phyloP scores from a whole-genome alignment of 2,797 vertebrate genomes.

The Liparis tanakae region DNA sequence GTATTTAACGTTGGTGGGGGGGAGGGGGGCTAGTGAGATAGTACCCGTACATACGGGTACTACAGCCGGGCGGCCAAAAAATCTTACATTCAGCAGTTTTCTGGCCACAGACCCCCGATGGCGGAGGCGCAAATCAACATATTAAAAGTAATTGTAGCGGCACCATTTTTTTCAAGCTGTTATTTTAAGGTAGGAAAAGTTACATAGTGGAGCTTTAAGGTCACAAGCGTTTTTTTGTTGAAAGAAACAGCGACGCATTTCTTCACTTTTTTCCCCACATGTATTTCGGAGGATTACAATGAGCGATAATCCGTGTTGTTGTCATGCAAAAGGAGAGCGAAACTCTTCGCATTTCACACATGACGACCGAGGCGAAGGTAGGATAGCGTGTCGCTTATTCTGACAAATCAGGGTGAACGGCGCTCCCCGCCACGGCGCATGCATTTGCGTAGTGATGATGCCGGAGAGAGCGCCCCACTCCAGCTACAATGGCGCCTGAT shows the following conservation, averaged over 20 bases:
- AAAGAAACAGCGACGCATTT: background rate
- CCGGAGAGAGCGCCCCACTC: slow-evolving; percentile 70
- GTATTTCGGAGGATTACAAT: slow-evolving; percentile 11
- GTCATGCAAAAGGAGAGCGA: slow-evolving; percentile 8
- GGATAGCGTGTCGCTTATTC: slow-evolving; percentile 7
- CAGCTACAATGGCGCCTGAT: slow-evolving; percentile 78
- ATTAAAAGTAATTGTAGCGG: too few species aligned
- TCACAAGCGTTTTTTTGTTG: background rate
- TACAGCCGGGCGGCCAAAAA: too few species aligned
- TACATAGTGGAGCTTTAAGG: too few species aligned
- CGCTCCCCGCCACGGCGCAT: slow-evolving; percentile 35
- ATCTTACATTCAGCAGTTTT: too few species aligned
- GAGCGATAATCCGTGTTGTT: background rate
- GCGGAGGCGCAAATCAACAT: too few species aligned
- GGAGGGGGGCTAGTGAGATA: too few species aligned
- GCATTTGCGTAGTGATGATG: slow-evolving; percentile 72
- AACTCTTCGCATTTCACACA: slow-evolving; percentile 17
- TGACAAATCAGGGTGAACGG: slow-evolving; percentile 53
- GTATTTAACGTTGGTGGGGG: too few species aligned
- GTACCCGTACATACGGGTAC: too few species aligned
- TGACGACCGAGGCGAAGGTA: slow-evolving; percentile 25
- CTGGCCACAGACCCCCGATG: too few species aligned
- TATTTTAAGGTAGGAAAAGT: too few species aligned
- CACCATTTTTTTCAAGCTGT: too few species aligned
- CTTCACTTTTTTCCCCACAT: too few species aligned